Evolutionary conservation across 1,140 invertebrate species (phyloP).

Genomic region (Cyphomyrmex costatus): DNA sequence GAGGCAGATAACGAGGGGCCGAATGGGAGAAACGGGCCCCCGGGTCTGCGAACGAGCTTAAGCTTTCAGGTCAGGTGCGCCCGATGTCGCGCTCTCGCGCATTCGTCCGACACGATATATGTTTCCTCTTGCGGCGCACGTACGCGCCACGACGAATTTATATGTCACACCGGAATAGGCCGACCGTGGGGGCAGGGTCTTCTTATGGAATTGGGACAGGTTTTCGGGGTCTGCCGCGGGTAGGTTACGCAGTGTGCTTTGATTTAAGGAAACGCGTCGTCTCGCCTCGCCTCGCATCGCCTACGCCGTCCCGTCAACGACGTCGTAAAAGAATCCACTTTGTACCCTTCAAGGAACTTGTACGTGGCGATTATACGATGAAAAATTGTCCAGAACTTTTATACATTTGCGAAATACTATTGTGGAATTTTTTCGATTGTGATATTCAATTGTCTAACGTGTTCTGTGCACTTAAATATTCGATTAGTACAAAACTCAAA

Average conservation of each 20-base stretch:
- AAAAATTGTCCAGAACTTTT: slow-evolving; percentile 26
- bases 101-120: slow-evolving; percentile 77
- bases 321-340: slow-evolving; percentile 74
- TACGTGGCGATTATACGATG: slow-evolving; percentile 17
- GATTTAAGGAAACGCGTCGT: slow-evolving; percentile 74
- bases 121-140: slow-evolving; percentile 80
- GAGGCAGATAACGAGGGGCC: slow-evolving; percentile 70
- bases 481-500: too few species aligned
- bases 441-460: background rate
- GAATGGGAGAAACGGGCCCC: slow-evolving; percentile 61
- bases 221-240: slow-evolving; percentile 69
- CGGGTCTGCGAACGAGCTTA: slow-evolving; percentile 65
- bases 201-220: slow-evolving; percentile 78
- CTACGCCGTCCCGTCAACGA: slow-evolving; percentile 66
- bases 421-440: background rate
- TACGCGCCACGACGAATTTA: slow-evolving; percentile 80
- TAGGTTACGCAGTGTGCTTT: slow-evolving; percentile 59
- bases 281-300: slow-evolving; percentile 60
- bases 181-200: slow-evolving; percentile 69
- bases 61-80: slow-evolving; percentile 82
- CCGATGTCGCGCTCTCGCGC: slow-evolving; percentile 74
- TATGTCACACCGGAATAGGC: slow-evolving; percentile 78
- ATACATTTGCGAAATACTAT: slow-evolving; percentile 5
- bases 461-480: background rate
- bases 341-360: slow-evolving; percentile 24